These are phyloP conservation scores for Mesorhabditis spiculigera DNA, from an alignment of 2,888 invertebrate species.

Conservation along the genomic window DNA sequence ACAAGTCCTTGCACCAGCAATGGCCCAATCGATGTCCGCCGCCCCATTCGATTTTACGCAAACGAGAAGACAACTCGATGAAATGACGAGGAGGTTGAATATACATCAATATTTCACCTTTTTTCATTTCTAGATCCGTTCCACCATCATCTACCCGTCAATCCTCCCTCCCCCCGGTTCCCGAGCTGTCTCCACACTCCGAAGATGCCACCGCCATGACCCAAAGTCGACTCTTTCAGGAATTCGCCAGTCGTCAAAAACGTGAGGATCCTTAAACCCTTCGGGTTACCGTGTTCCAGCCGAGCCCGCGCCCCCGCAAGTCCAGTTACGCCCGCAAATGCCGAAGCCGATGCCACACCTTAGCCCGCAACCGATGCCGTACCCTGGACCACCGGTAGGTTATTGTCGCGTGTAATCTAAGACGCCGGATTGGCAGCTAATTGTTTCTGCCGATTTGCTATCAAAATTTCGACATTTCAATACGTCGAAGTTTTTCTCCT, in stretches of 20 bases:
- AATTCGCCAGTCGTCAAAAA: slow-evolving; percentile 35
- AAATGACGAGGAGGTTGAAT: slow-evolving; percentile 33
- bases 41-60: slow-evolving; percentile 26
- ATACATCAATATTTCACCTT: background rate
- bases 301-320: background rate
- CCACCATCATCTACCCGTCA: slow-evolving; percentile 26
- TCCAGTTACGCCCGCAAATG: too few species aligned
- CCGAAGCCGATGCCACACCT: too few species aligned
- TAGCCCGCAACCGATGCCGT: too few species aligned
- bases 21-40: slow-evolving; percentile 35
- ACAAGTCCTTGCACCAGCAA: slow-evolving; percentile 30
- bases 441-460: background rate
- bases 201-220: slow-evolving; percentile 43
- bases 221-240: slow-evolving; percentile 48
- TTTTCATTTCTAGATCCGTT: slow-evolving; percentile 23
- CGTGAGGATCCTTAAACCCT: slow-evolving; percentile 10
- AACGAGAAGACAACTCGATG: slow-evolving; percentile 34
- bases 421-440: too few species aligned
- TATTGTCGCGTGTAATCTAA: too few species aligned
- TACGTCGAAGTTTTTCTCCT: background rate
- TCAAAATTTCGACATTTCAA: background rate
- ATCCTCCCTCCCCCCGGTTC: slow-evolving; percentile 42
- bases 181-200: slow-evolving; percentile 44
- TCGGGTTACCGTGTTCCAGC: slow-evolving; percentile 7
- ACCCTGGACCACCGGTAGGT: too few species aligned